A percentile compares a stretch with the other conserved stretches of the same genome.
phyloP scores from a whole-genome alignment of 1,140 invertebrate genomes.

The Zaprionus capensis region DNA sequence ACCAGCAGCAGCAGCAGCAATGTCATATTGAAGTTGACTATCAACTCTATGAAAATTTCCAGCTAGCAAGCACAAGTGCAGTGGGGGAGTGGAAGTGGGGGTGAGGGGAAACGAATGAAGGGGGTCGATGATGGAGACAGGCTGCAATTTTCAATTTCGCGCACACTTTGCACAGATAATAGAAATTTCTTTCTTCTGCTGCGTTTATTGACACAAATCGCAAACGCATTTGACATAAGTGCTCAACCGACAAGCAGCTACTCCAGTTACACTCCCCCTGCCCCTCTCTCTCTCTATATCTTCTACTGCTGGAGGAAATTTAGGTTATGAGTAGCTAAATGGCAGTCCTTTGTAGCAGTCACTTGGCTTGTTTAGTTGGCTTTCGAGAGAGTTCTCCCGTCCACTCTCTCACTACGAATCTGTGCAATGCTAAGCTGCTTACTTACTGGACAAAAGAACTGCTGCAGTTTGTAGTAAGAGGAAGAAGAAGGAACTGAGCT shows the following conservation, averaged over 20 bases:
- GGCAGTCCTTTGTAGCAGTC: constrained; percentile 57
- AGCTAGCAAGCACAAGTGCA: constrained; percentile 21
- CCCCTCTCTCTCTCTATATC: neutral
- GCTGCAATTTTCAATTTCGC: constrained; percentile 79
- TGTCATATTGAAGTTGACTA: constrained; percentile 78
- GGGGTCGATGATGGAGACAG: constrained; percentile 22
- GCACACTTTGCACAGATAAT: constrained; percentile 81
- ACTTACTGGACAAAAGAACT: constrained; percentile 1
- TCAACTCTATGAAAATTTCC: constrained; percentile 79
- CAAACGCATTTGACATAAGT: constrained; percentile 82
- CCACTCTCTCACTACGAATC: neutral
- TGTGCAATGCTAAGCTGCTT: constrained; percentile 41
- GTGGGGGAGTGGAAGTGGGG: neutral
- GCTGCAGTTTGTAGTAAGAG: neutral
- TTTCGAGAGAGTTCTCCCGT: constrained; percentile 13
- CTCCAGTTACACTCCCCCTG: constrained; percentile 17
- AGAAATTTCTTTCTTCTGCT: constrained; percentile 73
- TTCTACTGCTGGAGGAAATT: constrained; percentile 44
- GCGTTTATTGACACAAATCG: constrained; percentile 76
- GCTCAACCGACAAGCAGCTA: constrained; percentile 51
- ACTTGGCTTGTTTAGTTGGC: constrained; percentile 28
- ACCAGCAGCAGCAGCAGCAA: constrained; percentile 46
- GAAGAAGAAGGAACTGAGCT: neutral
- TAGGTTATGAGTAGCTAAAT: constrained; percentile 80
- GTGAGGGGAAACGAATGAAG: neutral